Evolutionary conservation across 1,140 invertebrate genomes (phyloP).

Genomic region (Tetramorium alpestre): DNA sequence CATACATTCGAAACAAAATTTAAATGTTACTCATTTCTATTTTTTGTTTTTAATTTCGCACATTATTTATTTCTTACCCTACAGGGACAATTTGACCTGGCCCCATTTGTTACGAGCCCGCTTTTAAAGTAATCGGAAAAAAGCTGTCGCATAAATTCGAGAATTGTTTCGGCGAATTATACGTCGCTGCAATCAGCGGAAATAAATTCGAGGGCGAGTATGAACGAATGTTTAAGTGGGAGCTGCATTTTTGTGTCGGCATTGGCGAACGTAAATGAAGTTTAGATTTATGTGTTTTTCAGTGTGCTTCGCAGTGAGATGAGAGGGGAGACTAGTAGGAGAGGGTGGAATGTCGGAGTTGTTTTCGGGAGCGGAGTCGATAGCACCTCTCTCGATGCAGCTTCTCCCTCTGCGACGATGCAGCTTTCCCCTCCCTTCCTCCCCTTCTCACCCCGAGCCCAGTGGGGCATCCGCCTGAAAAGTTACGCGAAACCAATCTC

Average conservation of each 20-base stretch:
- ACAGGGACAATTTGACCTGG: background rate
- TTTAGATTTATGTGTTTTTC: constrained; percentile 57
- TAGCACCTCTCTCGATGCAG: constrained; percentile 22
- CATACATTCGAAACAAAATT: background rate
- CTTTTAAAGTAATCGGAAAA: background rate
- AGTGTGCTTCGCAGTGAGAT: background rate
- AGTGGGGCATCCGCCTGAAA: constrained; percentile 3
- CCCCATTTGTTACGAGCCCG: background rate
- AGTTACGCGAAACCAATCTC: constrained; percentile 34
- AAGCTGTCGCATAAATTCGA: constrained; percentile 20
- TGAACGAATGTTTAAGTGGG: constrained; percentile 27
- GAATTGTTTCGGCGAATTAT: constrained; percentile 21
- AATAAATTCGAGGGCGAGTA: constrained; percentile 14
- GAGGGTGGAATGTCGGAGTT: background rate
- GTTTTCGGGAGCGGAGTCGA: constrained; percentile 38
- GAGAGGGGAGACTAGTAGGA: background rate
- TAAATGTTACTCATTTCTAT: background rate
- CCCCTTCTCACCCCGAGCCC: background rate
- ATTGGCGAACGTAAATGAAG: constrained; percentile 49
- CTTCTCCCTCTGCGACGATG: constrained; percentile 48
- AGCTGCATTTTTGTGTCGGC: constrained; percentile 35
- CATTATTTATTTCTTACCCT: background rate
- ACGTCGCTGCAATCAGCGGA: background rate
- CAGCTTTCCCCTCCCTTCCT: background rate
- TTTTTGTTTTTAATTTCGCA: background rate